Evolutionary conservation across 2,113 vertebrate genomes (phyloP), one percentile per base, ranked within the genome.

Genomic region (Leuciscus idus): DNA sequence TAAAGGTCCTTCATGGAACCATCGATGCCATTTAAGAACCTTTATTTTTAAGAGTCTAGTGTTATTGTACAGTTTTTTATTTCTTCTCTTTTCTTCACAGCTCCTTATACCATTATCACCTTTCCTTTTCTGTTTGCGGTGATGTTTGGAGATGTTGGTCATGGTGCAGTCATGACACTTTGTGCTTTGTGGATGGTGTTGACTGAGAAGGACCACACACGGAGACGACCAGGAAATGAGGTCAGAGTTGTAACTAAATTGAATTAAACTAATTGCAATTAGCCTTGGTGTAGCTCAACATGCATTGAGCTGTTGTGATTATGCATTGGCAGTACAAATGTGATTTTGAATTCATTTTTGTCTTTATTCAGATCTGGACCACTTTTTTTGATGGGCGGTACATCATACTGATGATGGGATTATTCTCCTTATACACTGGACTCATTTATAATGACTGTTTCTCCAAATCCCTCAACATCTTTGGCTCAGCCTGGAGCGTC

Each of bases 371-470:
- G 98, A 98, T 99, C 84, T 98, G 97, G 98, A 95, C 91, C 15
- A 98, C 94, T 1, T 97, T 99, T 91, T 99, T 99, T 90, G 91
- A 93, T 0, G 98, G 98, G 0, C 96, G 98, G 61, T 99, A 99
- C 89, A 94, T 99, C 89, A 97, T 99, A 87, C 94, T 99, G 4
- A 96, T 99, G 87, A 99, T 99, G 98, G 96, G 97, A 9, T 91
- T 98, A 48, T 99, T 99, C 89, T 99, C 98, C 57, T 92, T 99
- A 88, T 99, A 99, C 93, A 99, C 98, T 0, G 98, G 98, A 59
- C 95, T 99, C 87, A 99, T 99, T 91, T 99, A 99, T 92, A 99
- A 99, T 0, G 98, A 99, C 92, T 99, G 98, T 90, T 99, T 99
- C 95, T 97, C 98, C 87, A 99, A 98, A 92, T 97, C 97, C 0